A percentile compares a stretch with the other conserved stretches of the same genome.
phyloP scores from a whole-genome alignment of 2,888 invertebrate genomes.

The Microplitis deprimator region DNA sequence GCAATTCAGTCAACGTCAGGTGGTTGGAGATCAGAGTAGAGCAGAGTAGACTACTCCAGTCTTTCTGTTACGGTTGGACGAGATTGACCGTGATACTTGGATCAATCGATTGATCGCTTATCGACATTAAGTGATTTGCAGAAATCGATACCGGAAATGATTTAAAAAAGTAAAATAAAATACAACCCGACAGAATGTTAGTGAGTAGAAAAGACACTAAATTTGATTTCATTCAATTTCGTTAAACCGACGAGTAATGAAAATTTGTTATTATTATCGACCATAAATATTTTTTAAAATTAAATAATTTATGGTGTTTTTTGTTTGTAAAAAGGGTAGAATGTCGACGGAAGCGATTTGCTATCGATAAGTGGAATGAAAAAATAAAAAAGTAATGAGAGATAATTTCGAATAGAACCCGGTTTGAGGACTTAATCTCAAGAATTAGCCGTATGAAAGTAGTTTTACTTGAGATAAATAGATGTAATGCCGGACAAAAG shows the following conservation, averaged over 20 bases:
- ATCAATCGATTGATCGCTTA: neutral
- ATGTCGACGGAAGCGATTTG: neutral
- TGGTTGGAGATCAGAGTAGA: neutral
- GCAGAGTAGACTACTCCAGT: neutral
- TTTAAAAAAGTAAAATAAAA: neutral
- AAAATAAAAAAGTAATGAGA: neutral
- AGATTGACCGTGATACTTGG: slow-evolving; percentile 10
- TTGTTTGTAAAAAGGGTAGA: too few species aligned
- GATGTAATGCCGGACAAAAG: neutral
- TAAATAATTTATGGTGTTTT: too few species aligned
- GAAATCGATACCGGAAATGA: neutral
- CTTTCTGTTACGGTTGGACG: slow-evolving; percentile 7
- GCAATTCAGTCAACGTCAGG: neutral
- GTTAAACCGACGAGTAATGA: too few species aligned
- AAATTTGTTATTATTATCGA: too few species aligned
- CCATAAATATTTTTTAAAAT: too few species aligned
- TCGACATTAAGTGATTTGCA: slow-evolving; percentile 4
- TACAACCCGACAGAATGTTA: neutral
- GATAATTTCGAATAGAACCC: neutral
- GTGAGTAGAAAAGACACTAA: neutral
- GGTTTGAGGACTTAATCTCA: neutral
- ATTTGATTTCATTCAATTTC: too few species aligned
- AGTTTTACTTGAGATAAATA: neutral
- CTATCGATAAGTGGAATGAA: neutral
- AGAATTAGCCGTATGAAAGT: neutral